Percentiles rank a stretch among this genome's conserved stretches.
phyloP scores from a whole-genome alignment of 2,888 invertebrate genomes.

The Asteroscopus sphinx region DNA sequence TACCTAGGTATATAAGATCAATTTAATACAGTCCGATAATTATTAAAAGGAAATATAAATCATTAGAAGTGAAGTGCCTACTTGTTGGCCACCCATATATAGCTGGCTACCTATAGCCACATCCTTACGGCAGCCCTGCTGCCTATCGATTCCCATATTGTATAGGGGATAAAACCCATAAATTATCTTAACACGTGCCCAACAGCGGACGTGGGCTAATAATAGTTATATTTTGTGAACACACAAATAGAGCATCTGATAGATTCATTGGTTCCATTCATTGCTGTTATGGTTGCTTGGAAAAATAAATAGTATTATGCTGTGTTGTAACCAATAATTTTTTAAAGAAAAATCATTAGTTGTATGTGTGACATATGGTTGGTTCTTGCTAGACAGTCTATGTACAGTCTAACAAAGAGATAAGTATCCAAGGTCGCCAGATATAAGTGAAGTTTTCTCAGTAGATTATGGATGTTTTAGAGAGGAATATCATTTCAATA shows the following conservation, averaged over 20 bases:
- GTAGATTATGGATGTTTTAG: too few relatives aligned
- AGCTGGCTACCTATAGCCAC: constrained; percentile 46
- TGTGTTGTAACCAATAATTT: too few relatives aligned
- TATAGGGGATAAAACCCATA: constrained; percentile 58
- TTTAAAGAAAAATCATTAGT: too few relatives aligned
- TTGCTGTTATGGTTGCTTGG: constrained; percentile 26
- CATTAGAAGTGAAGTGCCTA: background rate
- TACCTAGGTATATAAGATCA: too few relatives aligned
- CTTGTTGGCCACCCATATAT: constrained; percentile 52
- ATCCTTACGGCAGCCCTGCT: constrained; percentile 49
- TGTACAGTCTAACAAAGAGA: too few relatives aligned
- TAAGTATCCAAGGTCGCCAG: too few relatives aligned
- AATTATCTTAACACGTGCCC: constrained; percentile 66
- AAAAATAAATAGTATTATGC: background rate
- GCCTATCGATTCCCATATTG: constrained; percentile 51
- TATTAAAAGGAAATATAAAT: constrained; percentile 43
- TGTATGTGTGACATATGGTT: too few relatives aligned
- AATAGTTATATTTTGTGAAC: constrained; percentile 56
- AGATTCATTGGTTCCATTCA: constrained; percentile 51
- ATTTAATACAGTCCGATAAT: background rate
- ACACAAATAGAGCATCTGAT: constrained; percentile 50
- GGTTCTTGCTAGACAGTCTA: too few relatives aligned
- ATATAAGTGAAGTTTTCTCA: too few relatives aligned
- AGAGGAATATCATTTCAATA: too few relatives aligned
- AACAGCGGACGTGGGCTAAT: constrained; percentile 61